phyloP scores from a whole-genome alignment of 2,888 invertebrate genomes.

The Eustalomyia histrio region DNA sequence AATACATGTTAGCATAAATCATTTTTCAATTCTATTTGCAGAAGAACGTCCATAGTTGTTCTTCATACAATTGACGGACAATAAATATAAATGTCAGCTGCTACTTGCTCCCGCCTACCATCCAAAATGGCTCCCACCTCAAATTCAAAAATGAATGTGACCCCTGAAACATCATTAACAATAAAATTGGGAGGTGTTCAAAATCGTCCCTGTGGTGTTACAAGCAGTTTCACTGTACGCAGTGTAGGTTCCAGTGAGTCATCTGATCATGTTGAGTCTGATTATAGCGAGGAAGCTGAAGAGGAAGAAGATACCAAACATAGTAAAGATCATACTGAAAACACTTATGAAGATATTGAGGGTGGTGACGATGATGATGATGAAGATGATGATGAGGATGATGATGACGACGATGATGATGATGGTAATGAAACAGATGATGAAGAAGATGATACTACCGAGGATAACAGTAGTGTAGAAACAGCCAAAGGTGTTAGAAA shows the following conservation, averaged over 20 bases:
- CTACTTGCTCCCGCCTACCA: conserved; percentile 75
- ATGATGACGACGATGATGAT: conserved; percentile 72
- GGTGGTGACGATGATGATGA: conserved; percentile 69
- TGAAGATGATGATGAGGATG: conserved; percentile 71
- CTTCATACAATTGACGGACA: conserved; percentile 6
- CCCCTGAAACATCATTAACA: conserved; percentile 74
- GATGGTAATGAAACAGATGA: conserved; percentile 76
- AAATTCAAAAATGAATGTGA: conserved; percentile 65
- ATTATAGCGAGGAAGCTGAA: conserved; percentile 76
- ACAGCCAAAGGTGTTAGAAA: conserved; percentile 80
- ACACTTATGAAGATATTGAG: conserved; percentile 66
- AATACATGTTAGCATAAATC: too few relatives aligned
- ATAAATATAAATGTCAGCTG: conserved; percentile 74
- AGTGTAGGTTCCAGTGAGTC: conserved; percentile 75
- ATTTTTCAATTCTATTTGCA: conserved; percentile 17
- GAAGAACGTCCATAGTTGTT: conserved; percentile 10
- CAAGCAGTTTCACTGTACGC: conserved; percentile 63
- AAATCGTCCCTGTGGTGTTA: conserved; percentile 27
- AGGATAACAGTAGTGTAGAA: conserved; percentile 79
- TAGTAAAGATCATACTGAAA: conserved; percentile 61
- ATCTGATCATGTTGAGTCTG: conserved; percentile 78
- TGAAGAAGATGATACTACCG: conserved; percentile 74
- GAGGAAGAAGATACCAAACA: conserved; percentile 67
- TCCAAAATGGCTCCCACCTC: conserved; percentile 59
- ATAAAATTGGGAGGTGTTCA: conserved; percentile 69